Evolutionary conservation across 2,888 invertebrate genomes (phyloP).

Genomic region (Dicyrtoma fusca): DNA sequence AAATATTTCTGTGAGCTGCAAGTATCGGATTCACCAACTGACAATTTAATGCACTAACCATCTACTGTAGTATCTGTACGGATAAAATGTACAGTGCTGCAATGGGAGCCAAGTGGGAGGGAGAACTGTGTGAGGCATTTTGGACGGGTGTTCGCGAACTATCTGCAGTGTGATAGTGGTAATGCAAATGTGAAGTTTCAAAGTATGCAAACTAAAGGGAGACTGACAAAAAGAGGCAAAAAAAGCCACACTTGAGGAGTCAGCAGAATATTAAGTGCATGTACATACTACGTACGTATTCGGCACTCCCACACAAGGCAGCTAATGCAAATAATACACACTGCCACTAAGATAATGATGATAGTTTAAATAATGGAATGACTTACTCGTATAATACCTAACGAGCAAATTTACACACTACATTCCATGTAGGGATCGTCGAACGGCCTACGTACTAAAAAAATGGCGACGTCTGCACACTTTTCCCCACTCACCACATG

Average conservation of each 20-base stretch:
- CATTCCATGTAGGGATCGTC: slow-evolving; percentile 9
- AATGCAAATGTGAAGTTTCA: too few species aligned
- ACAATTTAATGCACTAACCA: too few species aligned
- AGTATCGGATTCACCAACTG: too few species aligned
- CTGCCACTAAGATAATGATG: slow-evolving; percentile 14
- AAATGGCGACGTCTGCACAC: slow-evolving; percentile 2
- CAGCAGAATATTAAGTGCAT: background rate
- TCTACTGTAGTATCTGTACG: too few species aligned
- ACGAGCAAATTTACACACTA: slow-evolving; percentile 25
- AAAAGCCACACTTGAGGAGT: slow-evolving; percentile 1
- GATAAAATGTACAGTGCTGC: too few species aligned
- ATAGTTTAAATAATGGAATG: slow-evolving; percentile 20
- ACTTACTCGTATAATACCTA: slow-evolving; percentile 15
- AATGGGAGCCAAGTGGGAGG: too few species aligned
- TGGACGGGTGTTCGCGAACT: too few species aligned
- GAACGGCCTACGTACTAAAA: background rate
- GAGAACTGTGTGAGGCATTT: too few species aligned
- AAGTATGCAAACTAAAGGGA: background rate
- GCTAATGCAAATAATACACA: slow-evolving; percentile 4
- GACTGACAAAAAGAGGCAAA: background rate
- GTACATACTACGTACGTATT: background rate
- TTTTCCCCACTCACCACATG: background rate
- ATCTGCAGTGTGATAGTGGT: too few species aligned
- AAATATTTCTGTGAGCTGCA: too few species aligned
- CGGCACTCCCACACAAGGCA: background rate